Base-by-base conservation (phyloP, 2,113 vertebrate species). In the Haliaeetus leucogaster region DNA sequence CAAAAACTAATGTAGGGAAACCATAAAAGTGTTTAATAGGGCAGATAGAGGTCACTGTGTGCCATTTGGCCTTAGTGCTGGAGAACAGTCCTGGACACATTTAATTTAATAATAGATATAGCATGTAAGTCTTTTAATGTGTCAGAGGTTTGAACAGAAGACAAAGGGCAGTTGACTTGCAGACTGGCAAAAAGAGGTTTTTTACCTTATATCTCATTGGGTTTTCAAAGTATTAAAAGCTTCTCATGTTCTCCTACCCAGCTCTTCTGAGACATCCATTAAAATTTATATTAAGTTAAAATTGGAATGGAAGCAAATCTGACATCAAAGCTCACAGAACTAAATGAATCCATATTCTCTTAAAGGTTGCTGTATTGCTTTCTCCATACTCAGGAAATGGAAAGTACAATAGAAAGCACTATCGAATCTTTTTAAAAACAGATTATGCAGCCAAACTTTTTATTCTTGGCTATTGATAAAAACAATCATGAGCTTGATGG, bases 201-300 rank as follows among this genome's bases (percentile, higher is more conserved):
- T 52, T 78, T 62, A 32, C 43, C 21, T 80, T 77, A 9, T 29
- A 67, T 34, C 19, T 89, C 53, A 16, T 15, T 67, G 14, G 2
- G 13, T 68, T 91, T 95, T 81, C n/a, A 68, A 82, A 95, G 18
- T 74, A n/a, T 42, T 83, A 73, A 73, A 79, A 92, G 12, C 16
- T 59, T 72, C 53, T 83, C 11, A 9, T 80, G 10, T 71, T 95
- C 16, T 90, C 17, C 19, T 83, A 38, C 5, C 2, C 27, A 73
- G 17, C 2, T 34, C n/a, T 81, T 94, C 76, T 65, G 25, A 86
- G 26, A 22, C 48, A 6, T 67, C 38, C 38, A 65, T 68, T 90
- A 78, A 89, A 74, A 89, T 67, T 42, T 56, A 47, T 86, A 67
- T 55, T 81, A 95, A 86, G 94, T 77, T 83, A 81, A 92, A 93